Conservation (phyloP, 2,113 vertebrate species). For the Corythoichthys haematopterus region DNA sequence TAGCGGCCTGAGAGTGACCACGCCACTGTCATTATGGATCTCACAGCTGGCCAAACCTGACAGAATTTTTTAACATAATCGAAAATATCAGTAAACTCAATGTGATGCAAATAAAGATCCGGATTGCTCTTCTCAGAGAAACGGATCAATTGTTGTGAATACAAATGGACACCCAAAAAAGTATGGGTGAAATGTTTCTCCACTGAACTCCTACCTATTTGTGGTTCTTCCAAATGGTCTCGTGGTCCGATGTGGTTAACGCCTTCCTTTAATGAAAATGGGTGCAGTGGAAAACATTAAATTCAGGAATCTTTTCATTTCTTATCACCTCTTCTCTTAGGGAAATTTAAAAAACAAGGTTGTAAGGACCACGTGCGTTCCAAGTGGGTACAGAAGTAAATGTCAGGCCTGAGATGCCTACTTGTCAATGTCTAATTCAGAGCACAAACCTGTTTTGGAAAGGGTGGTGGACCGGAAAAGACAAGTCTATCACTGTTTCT, state of each 20-base stretch:
- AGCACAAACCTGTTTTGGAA: conserved; percentile 46
- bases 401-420: conserved; percentile 48
- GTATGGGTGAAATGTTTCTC: not conserved
- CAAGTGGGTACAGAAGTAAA: conserved; percentile 50
- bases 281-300: not conserved
- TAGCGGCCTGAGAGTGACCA: conserved; percentile 79
- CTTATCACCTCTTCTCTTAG: conserved; percentile 19
- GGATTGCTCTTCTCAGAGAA: too few species aligned
- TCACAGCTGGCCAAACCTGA: conserved; percentile 81
- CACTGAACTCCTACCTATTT: conserved; percentile 78
- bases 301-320: not conserved
- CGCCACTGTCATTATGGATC: conserved; percentile 81
- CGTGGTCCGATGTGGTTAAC: conserved; percentile 86
- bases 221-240: conserved; percentile 79
- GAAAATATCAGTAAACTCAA: not conserved
- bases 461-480: conserved; percentile 30
- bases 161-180: not conserved
- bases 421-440: conserved; percentile 64
- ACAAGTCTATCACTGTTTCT: conserved; percentile 53
- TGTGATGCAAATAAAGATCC: not conserved
- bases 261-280: conserved; percentile 79
- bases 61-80: conserved; percentile 68
- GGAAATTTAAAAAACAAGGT: conserved; percentile 45
- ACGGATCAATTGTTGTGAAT: not conserved
- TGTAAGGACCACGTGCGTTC: conserved; percentile 45